These are phyloP conservation scores for Bombus breviceps DNA, from an alignment of 1,140 invertebrate species.

Conservation along the genomic window DNA sequence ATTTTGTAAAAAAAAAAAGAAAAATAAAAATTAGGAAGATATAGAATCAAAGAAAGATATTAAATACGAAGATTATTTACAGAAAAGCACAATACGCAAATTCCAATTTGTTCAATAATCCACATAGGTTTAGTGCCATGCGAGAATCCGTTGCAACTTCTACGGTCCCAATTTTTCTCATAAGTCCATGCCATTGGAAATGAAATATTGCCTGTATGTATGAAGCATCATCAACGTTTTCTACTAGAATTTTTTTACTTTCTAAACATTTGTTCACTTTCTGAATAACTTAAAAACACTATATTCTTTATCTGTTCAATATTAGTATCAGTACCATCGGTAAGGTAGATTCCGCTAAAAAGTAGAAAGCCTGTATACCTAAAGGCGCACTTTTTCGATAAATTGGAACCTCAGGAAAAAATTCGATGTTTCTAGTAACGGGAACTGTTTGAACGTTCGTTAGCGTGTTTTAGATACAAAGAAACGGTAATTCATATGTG, in stretches of 20 bases:
- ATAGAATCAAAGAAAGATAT: neutral
- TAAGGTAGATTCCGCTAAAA: neutral
- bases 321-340: neutral
- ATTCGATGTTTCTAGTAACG: conserved; percentile 1
- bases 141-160: neutral
- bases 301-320: neutral
- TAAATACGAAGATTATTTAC: neutral
- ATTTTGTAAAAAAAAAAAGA: neutral
- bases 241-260: neutral
- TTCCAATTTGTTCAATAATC: neutral
- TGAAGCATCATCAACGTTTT: neutral
- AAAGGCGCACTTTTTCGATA: neutral
- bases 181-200: neutral
- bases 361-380: neutral
- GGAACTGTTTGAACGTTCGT: neutral
- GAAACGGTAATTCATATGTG: conserved; percentile 11
- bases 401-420: neutral
- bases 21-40: neutral
- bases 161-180: neutral
- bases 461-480: conserved; percentile 1
- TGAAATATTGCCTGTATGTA: neutral
- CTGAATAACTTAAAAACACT: neutral
- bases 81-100: neutral
- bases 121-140: neutral
- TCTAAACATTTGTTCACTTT: neutral